Conservation (phyloP, 2,113 vertebrate species). For the Nothobranchius furzeri region DNA sequence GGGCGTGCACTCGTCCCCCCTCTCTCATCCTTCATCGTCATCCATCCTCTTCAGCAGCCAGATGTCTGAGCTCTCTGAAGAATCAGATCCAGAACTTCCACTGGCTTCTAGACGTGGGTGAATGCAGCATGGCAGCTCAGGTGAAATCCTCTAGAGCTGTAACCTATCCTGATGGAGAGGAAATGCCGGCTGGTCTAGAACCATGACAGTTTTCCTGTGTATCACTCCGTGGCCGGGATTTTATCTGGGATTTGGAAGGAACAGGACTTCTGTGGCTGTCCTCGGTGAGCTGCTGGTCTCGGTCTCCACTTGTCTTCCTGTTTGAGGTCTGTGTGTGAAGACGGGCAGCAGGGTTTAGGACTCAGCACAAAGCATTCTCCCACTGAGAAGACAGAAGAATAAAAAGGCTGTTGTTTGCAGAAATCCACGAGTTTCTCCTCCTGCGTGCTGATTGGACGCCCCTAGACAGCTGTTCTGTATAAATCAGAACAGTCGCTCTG, state of each 20-base stretch:
- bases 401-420: constrained; percentile 46
- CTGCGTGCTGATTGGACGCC: constrained; percentile 27
- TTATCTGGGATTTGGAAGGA: constrained; percentile 58
- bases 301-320: not conserved
- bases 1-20: too few species aligned
- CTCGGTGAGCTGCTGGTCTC: constrained; percentile 51
- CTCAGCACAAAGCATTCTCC: constrained; percentile 31
- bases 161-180: not conserved
- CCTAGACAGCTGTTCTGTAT: constrained; percentile 60
- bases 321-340: constrained; percentile 32
- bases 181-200: not conserved
- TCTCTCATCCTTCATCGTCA: too few species aligned
- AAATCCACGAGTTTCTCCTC: constrained; percentile 35
- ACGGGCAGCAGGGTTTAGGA: constrained; percentile 12
- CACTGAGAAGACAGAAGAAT: constrained; percentile 27
- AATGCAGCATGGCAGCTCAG: constrained; percentile 5
- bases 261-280: constrained; percentile 67
- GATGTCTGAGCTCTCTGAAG: constrained; percentile 37
- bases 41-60: constrained; percentile 18
- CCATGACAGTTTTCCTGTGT: constrained; percentile 4
- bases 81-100: not conserved
- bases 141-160: not conserved
- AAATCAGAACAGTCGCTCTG: constrained; percentile 60
- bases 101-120: not conserved
- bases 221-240: constrained; percentile 25